Evolutionary conservation across 2,797 vertebrate species (phyloP), one percentile per base, ranked within the genome.

Genomic region (Rhinophrynus dorsalis): DNA sequence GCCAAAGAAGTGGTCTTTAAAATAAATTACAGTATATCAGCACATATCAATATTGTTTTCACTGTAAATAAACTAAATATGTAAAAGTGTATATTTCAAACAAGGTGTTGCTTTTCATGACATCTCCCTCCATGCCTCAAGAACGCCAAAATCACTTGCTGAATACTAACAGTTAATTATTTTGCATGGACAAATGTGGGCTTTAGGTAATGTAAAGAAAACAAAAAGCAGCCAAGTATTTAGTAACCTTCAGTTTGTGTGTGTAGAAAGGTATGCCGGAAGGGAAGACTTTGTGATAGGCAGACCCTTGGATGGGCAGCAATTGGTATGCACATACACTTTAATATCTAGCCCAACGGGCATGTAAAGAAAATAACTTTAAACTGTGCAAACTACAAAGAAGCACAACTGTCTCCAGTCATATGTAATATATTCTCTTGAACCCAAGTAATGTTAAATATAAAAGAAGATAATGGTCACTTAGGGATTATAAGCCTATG

Each of bases 361-460:
- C 40, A 1, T 51, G 23, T 27, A 51, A 51, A 11, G 12, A 51
- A n/a, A 27, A 6, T 1, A 5, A 29, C 47, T 51, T 27, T 27
- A n/a, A 29, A 29, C 47, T 29, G 24, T 29, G 9, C 5, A n/a
- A 6, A 13, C 24, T 51, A 26, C 24, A 27, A 51, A 51, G 12
- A 51, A 27, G 47, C 21, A n/a, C 23, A 23, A n/a, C 24, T 8
- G 3, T 60, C 24, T 17, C 7, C 38, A 30, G 5, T 45, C n/a
- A 42, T 40, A 40, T 15, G 55, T 23, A 26, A 58, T 58, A 40
- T 58, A 58, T 58, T 58, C 57, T 10, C n/a, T 60, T 60, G 7
- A 44, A 60, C 24, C 40, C 18, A 60, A 44, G 23, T 17, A 21
- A 11, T 56, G 30, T 56, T 56, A 24, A 40, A 29, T 60, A 44